Conservation (phyloP, 2,888 invertebrate species). For the Tuberolachnus salignus region DNA sequence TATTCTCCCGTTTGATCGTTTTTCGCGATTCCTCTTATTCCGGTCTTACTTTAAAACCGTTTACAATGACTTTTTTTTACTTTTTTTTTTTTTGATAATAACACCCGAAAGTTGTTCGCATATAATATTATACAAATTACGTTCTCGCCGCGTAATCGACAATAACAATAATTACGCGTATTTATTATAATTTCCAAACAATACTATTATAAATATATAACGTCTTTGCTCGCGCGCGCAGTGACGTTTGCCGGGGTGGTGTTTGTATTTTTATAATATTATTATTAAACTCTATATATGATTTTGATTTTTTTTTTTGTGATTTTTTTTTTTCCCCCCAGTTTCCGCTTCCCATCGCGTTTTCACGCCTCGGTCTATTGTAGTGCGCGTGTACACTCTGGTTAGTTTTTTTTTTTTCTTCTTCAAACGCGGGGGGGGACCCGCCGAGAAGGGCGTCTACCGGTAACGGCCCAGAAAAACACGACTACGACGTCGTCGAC, state of each 20-base stretch:
- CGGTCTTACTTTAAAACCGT: too few species aligned
- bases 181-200: conserved; percentile 5
- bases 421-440: too few species aligned
- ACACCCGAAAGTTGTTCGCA: too few species aligned
- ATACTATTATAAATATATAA: conserved; percentile 14
- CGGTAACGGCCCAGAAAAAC: conserved; percentile 54
- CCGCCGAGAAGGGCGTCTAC: conserved; percentile 25
- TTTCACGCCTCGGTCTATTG: conserved; percentile 48
- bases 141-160: too few species aligned
- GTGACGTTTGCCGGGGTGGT: not conserved
- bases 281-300: conserved; percentile 13
- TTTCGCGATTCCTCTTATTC: too few species aligned
- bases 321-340: not conserved
- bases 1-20: too few species aligned
- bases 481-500: not conserved
- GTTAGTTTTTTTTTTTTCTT: conserved; percentile 14
- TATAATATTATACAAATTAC: too few species aligned
- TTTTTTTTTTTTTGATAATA: too few species aligned
- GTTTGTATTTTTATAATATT: conserved; percentile 6
- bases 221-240: not conserved
- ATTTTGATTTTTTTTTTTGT: too few species aligned
- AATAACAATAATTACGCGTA: too few species aligned
- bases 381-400: not conserved
- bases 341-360: conserved; percentile 45
- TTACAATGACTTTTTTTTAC: too few species aligned